Evolutionary conservation across 2,888 invertebrate species (phyloP).

Genomic region (Deilephila porcellus): DNA sequence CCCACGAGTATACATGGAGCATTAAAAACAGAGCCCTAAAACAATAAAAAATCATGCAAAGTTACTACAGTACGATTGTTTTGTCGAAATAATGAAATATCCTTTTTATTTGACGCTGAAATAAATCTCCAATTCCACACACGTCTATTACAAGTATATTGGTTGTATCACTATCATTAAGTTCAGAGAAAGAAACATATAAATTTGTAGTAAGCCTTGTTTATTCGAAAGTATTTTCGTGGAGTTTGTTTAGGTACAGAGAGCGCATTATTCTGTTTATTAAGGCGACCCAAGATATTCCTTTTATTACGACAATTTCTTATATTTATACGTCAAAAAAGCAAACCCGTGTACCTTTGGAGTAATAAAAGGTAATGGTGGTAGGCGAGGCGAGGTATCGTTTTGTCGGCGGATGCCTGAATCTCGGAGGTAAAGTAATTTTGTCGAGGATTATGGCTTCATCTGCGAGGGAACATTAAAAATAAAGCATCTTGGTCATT

Average conservation of each 20-base stretch:
- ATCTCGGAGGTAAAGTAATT: slow-evolving; percentile 68
- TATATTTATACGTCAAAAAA: slow-evolving; percentile 73
- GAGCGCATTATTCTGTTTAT: slow-evolving; percentile 53
- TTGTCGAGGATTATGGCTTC: slow-evolving; percentile 62
- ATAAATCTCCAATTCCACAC: not conserved
- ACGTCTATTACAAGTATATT: not conserved
- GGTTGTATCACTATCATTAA: not conserved
- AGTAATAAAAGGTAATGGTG: slow-evolving; percentile 76
- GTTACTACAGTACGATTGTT: too few species aligned
- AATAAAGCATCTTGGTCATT: slow-evolving; percentile 58
- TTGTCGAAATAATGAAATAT: too few species aligned
- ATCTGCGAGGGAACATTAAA: slow-evolving; percentile 63
- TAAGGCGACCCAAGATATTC: slow-evolving; percentile 59
- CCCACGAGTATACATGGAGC: too few species aligned
- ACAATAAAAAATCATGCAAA: too few species aligned
- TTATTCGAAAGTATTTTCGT: slow-evolving; percentile 51
- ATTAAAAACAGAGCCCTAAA: too few species aligned
- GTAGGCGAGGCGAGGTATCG: slow-evolving; percentile 60
- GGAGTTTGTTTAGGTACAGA: slow-evolving; percentile 45
- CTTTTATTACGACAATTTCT: slow-evolving; percentile 64
- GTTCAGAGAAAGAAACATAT: slow-evolving; percentile 35
- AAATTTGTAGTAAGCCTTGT: slow-evolving; percentile 49
- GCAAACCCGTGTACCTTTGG: slow-evolving; percentile 72
- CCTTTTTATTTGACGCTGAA: too few species aligned
- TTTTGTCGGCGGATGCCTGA: slow-evolving; percentile 60